phyloP scores from a whole-genome alignment of 1,140 invertebrate genomes.

The Aradophagus sp. region DNA sequence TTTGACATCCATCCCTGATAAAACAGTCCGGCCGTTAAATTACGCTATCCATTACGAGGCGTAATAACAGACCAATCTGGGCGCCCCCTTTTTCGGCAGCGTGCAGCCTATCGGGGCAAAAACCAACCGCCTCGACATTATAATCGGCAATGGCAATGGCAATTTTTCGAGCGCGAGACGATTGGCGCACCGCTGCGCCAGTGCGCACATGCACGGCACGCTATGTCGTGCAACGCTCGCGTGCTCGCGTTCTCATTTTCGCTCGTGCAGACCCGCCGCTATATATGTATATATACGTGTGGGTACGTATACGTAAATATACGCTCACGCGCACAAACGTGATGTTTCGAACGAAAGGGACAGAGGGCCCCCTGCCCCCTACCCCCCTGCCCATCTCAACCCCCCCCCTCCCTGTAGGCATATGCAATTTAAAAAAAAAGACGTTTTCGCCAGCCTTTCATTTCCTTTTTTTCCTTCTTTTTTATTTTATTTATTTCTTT shows the following conservation, averaged over 20 bases:
- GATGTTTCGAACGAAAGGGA: conserved; percentile 15
- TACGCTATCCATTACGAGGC: not conserved
- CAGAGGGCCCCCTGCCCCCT: conserved; percentile 38
- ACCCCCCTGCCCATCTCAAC: too few species aligned
- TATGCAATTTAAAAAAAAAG: conserved; percentile 52
- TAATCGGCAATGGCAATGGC: conserved; percentile 12
- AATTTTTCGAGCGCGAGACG: conserved; percentile 24
- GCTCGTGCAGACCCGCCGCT: too few species aligned
- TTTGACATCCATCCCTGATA: not conserved
- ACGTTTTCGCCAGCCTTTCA: conserved; percentile 29
- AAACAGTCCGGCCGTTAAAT: not conserved
- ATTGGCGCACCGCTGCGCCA: conserved; percentile 16
- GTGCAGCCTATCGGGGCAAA: not conserved
- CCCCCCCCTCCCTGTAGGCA: conserved; percentile 44
- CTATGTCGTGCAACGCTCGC: conserved; percentile 5
- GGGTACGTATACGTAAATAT: too few species aligned
- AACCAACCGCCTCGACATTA: conserved; percentile 6
- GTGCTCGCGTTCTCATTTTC: too few species aligned
- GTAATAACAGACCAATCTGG: not conserved
- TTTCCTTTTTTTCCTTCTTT: conserved; percentile 1
- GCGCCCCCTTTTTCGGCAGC: conserved; percentile 2
- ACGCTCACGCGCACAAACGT: not conserved
- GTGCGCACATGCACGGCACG: conserved; percentile 30
- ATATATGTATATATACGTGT: too few species aligned
- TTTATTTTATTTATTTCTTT: too few species aligned